Evolutionary conservation across 2,888 invertebrate species (phyloP).

Genomic region (Raillietiella orientalis): DNA sequence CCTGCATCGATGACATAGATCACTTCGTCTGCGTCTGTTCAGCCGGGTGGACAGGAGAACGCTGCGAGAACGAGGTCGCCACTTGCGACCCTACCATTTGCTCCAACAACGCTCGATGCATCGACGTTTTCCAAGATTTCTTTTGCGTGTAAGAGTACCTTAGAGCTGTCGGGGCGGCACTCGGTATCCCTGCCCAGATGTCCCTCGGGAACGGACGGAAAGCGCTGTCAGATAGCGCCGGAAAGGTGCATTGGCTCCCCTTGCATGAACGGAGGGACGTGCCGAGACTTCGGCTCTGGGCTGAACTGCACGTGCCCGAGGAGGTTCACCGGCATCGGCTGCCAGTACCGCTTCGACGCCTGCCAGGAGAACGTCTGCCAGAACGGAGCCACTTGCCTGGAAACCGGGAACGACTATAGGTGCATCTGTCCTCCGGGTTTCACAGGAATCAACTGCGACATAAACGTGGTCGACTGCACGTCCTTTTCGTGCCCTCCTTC

Average conservation of each 20-base stretch:
- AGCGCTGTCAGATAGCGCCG: slow-evolving; percentile 84
- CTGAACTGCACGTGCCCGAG: slow-evolving; percentile 69
- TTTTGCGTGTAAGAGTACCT: slow-evolving; percentile 48
- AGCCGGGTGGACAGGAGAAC: slow-evolving; percentile 53
- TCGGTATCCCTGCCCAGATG: slow-evolving; percentile 15
- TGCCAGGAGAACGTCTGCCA: slow-evolving; percentile 53
- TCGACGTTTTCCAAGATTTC: slow-evolving; percentile 64
- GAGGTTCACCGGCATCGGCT: slow-evolving; percentile 57
- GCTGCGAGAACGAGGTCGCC: slow-evolving; percentile 59
- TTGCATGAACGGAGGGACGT: slow-evolving; percentile 83
- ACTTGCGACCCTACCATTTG: slow-evolving; percentile 59
- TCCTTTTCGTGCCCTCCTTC: slow-evolving; percentile 80
- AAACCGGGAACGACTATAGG: slow-evolving; percentile 42
- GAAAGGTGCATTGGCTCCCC: slow-evolving; percentile 74
- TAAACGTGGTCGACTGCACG: slow-evolving; percentile 65
- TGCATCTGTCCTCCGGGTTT: slow-evolving; percentile 52
- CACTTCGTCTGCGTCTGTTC: slow-evolving; percentile 47
- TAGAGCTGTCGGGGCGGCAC: no score
- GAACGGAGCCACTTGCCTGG: slow-evolving; percentile 70
- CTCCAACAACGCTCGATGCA: slow-evolving; percentile 67
- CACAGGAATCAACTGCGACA: slow-evolving; percentile 49
- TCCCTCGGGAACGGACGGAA: slow-evolving; percentile 80
- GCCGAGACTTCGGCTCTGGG: slow-evolving; percentile 80
- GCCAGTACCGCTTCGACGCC: slow-evolving; percentile 74
- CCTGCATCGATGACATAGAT: slow-evolving; percentile 53